Evolutionary conservation across 2,888 invertebrate species (phyloP), one percentile per base, ranked within the genome.

Genomic region (Parnassius mnemosyne): DNA sequence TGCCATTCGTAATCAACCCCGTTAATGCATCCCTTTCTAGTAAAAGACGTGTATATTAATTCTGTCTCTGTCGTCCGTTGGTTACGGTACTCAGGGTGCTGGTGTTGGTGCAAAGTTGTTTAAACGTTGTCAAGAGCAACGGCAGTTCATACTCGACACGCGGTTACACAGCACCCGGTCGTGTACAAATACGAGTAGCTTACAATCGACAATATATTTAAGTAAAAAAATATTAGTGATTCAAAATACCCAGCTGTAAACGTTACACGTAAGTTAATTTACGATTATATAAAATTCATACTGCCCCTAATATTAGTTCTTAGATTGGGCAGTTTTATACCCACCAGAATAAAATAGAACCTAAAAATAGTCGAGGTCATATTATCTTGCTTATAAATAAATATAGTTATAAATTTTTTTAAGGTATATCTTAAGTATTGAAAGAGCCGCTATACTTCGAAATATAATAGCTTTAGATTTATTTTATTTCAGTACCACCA

Each of bases 101-200:
- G 75, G 76, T 84, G 83, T 79, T 82, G 76, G 80, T 82, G 78
- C 74, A 76, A 79, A 82, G 87, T 86, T 89, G 90, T 89, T 90
- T 83, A 79, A 79, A 78, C 84, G 90, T 90, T 85, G 90, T 83
- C 85, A 83, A 69, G 72, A 80, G 89, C 89, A 89, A 91, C 90
- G 81, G 81, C 77, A 81, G 84, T 79, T 79, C 80, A 87, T 83
- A 89, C 85, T 85, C 77, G 79, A 74, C 79, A 78, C 78, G 75
- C 79, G 78, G 79, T 78, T 78, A 73, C 76, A 73, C 75, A 78
- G 78, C 74, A 69, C 78, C 71, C 80, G 78, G 78, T 79, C 85
- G 84, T 80, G 77, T 72, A 70, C 76, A 66, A 67, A 72, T 34
- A 20, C 20, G 20, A 20, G 20, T 20, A 74, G 74, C 84, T 82